Percentiles rank a stretch among this genome's conserved stretches.
Conservation (phyloP, 2,888 invertebrate species). For the Diarsia rubi region DNA sequence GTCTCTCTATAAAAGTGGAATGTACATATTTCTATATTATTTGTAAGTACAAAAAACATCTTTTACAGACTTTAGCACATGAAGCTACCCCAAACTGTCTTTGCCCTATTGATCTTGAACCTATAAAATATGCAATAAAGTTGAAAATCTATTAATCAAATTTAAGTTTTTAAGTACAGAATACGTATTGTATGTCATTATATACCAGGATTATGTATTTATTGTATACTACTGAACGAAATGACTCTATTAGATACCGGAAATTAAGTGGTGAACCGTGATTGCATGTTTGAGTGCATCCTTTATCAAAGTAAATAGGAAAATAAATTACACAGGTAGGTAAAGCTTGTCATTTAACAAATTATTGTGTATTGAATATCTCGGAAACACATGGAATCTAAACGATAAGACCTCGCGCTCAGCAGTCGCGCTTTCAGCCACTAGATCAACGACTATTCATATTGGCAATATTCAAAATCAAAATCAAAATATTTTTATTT, state of each 20-base stretch:
- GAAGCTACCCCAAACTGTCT: too few species aligned
- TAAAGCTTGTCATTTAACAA: background rate
- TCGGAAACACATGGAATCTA: background rate
- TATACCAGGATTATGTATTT: slow-evolving; percentile 7
- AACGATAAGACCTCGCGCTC: too few species aligned
- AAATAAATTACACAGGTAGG: background rate
- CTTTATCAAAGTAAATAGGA: slow-evolving; percentile 22
- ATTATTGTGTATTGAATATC: background rate
- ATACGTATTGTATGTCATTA: slow-evolving; percentile 13
- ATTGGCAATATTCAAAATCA: too few species aligned
- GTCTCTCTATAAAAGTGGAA: background rate
- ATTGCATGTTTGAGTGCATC: slow-evolving; percentile 28
- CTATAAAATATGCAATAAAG: too few species aligned
- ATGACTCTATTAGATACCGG: slow-evolving; percentile 47
- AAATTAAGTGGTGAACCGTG: slow-evolving; percentile 29
- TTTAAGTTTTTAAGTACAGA: too few species aligned
- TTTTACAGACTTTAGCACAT: too few species aligned
- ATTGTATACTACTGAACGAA: slow-evolving; percentile 12
- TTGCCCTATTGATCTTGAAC: too few species aligned
- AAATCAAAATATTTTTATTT: too few species aligned
- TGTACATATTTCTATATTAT: background rate
- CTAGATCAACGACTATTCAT: background rate
- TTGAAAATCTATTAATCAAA: too few species aligned
- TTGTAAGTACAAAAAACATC: background rate
- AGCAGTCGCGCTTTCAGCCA: too few species aligned